Evolutionary conservation across 2,113 vertebrate genomes (phyloP), one percentile per base, ranked within the genome.

Genomic region (Albula glossodonta): DNA sequence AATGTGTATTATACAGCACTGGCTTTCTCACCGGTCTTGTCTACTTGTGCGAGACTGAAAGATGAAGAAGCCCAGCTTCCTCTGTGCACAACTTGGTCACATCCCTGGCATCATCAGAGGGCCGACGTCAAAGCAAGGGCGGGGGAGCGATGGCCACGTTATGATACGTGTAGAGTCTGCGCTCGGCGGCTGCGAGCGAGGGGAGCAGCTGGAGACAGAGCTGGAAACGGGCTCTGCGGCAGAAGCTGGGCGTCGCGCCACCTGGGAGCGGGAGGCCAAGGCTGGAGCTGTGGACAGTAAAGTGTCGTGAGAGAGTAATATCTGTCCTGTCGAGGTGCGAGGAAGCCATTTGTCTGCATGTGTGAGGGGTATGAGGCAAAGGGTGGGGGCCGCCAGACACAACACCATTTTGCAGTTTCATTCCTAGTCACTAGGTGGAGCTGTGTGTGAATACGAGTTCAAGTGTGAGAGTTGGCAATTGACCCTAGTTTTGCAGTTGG

Each of bases 301-400:
- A n/a, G 50, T 22, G 51, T 84, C 17, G 41, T 70, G 83, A 78
- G 83, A 84, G 25, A 74, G 52, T 84, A 56, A 78, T 84, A 51
- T 19, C 51, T 81, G 48, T 81, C 80, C 83, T 51, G 49, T 51
- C 25, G 51, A 41, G 52, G 50, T 22, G 74, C 41, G 83, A 78
- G n/a, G 60, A 51, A 41, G 31, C 31, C 49, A 50, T 50, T 79
- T 41, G 5, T 2, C 12, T 13, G 15, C 31, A 41, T 9, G 25
- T 19, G 25, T n/a, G 78, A 9, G 80, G 50, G 80, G 51, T 4
- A 19, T 9, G n/a, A 56, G n/a, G 25, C 15, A 51, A n/a, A 50
- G n/a, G 83, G 31, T 15, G 70, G 31, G 31, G 4, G 51, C 83
- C 56, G 83, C 56, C 83, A 84, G 51, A 51, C 70, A 50, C n/a